Base-by-base conservation (phyloP, 2,797 vertebrate species). In the Cynopterus sphinx region DNA sequence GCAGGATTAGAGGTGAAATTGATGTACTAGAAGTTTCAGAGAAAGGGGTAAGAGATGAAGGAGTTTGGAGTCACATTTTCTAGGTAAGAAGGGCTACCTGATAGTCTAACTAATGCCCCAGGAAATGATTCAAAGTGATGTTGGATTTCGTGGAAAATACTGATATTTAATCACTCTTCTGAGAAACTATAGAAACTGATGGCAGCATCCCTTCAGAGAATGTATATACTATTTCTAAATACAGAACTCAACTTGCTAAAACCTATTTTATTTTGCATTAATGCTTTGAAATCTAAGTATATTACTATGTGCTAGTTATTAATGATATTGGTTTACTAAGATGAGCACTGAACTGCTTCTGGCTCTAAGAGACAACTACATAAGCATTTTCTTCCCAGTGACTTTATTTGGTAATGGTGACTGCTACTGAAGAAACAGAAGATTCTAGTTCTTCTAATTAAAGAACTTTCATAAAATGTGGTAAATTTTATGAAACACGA, bases 381-480 rank as follows among this genome's bases (percentile, higher is more conserved):
- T 49, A 63, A 78, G 88, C 33, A 55, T 74, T 68, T 91, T 57
- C 46, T 75, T 36, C 31, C 36, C 3, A 36, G 46, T 74, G 67
- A 67, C 59, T 93, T 91, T 63, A 43, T 33, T 86, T 84, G 65
- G 61, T 65, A 67, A 91, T 46, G 33, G 15, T 5, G 36, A 74
- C 4, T 6, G 7, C 67, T 59, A 65, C 49, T 85, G 31, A 41
- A 65, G 41, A 93, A 85, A 61, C 9, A 73, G 41, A 77, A 90
- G 49, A 43, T 16, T 61, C 57, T 5, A 8, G 33, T 33, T n/a
- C 70, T 61, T 39, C 9, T 79, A 75, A 73, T 70, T 67, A 81
- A 92, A 95, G 9, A 96, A 83, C 43, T n/a, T 87, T 59, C 46
- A 73, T 82, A 89, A 83, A 94, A 87, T 65, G 10, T 78, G 53